Evolutionary conservation across 1,140 invertebrate species (phyloP), one percentile per base, ranked within the genome.

Genomic region (Trinorchestia longiramus): DNA sequence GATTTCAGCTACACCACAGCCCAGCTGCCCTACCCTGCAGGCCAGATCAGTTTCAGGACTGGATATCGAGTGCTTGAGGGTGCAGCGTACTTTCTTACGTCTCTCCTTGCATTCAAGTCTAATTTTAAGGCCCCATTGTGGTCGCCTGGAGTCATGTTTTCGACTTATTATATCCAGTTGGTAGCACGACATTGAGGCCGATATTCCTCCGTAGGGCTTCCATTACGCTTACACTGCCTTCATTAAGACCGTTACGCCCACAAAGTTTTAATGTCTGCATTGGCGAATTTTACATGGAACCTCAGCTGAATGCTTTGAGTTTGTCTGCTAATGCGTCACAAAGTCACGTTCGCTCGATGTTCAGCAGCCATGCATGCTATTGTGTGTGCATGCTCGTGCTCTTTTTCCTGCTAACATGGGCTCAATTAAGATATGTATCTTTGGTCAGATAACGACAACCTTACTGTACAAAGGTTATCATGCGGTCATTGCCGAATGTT

Each of bases 381-480:
- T 42, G 28, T 36, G 36, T n/a, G n/a, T 90, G 88, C 43, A 90
- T 28, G 3, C 88, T 4, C n/a, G 88, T 90, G 41, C 42, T 90
- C 88, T 42, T 90, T 90, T 90, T 15, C 87, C n/a, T 90, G 41
- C 43, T 90, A 90, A 90, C 88, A 90, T 90, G 88, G 41, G 88
- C 88, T 90, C 88, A 28, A 36, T 77, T 42, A 90, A 8, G 88
- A 42, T 90, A 42, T 3, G n/a, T 28, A 42, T 90, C 88, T 41
- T 90, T 90, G 88, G 43, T 90, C 62, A 77, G 62, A 77, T 3
- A 77, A 77, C 62, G 62, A 28, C 28, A 77, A 23, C 62, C 28
- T 77, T 36, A 77, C 1, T 19, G 62, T 36, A 23, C 36, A 19
- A 53, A 53, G 47, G 47, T 53, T 19, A 53, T 53, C 47, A 53